Base-by-base conservation (phyloP, 2,888 invertebrate genomes). In the Embidobia sp. region DNA sequence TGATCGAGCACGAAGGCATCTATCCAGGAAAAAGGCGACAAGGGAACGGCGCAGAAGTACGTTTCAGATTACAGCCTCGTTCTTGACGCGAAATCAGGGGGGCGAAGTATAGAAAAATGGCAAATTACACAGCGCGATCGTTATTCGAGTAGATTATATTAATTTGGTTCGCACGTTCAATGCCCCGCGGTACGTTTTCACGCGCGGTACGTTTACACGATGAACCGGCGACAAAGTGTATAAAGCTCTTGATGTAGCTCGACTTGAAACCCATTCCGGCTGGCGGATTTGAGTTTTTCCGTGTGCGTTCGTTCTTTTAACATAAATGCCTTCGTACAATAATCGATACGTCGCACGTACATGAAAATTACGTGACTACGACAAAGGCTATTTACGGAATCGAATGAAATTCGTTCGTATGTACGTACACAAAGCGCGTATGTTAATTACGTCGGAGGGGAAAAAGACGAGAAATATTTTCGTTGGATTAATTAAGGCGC, bases 261-360 rank as follows among this genome's bases (percentile, higher is more conserved):
- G 51, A 51, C 42, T 51, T 42, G 8, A 51, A 66, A 48, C 48
- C 31, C 44, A 35, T 22, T 35, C 13, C 33, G 13, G 13, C 22
- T 13, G 16, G 18, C 67, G 67, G 53, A 46, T 66, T 66, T 53
- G 19, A 16, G 8, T 46, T 44, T 49, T 67, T 55, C 13, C 18
- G 37, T 19, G 22, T 31, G 55, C 31, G 51, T 35, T 44, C 3
- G 35, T 53, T 46, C 46, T 35, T 63, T 57, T 6, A 55, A 18
- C 40, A 22, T 48, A 73, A 73, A 64, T 73, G 61, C 64, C 64
- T 64, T 33, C 49, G 64, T 37, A 42, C 29, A 42, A 64, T 73
- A 66, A 73, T 73, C 73, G 44, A 73, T 73, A 73, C 35, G 44
- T 57, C 40, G 64, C 48, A 33, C 51, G 53, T 73, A 57, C 64